phyloP scores from a whole-genome alignment of 2,797 vertebrate genomes.

The Eremophila alpestris region DNA sequence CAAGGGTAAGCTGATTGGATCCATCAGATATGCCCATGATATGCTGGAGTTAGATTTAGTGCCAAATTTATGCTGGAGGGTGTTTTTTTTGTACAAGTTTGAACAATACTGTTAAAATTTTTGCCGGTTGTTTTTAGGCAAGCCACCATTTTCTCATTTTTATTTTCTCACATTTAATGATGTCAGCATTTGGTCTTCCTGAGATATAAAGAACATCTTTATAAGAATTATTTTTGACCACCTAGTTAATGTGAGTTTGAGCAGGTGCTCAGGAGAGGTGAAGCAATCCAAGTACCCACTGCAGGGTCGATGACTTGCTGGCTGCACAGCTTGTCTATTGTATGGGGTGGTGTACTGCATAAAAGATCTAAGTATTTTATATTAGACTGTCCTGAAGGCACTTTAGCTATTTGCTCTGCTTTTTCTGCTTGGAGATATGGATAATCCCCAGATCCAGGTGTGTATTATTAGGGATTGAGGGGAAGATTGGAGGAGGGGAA shows the following conservation, averaged over 20 bases:
- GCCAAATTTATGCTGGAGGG: not conserved
- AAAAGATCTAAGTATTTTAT: constrained; percentile 33
- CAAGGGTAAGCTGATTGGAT: not conserved
- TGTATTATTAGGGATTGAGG: not conserved
- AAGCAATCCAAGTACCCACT: not conserved
- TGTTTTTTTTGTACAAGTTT: not conserved
- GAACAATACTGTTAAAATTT: not conserved
- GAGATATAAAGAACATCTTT: not conserved
- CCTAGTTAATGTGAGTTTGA: constrained; percentile 22
- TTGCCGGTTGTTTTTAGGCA: not conserved
- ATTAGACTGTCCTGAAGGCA: constrained; percentile 17
- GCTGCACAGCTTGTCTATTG: constrained; percentile 5
- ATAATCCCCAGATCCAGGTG: constrained; percentile 29
- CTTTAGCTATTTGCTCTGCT: constrained; percentile 33
- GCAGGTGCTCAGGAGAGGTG: not conserved
- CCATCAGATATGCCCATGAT: not conserved
- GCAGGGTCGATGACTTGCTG: not conserved
- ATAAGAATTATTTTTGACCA: constrained; percentile 24
- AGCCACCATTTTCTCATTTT: not conserved
- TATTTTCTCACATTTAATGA: not conserved
- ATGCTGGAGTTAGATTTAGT: not conserved
- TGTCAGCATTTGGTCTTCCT: constrained; percentile 4
- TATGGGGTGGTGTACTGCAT: not conserved
- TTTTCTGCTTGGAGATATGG: constrained; percentile 17
- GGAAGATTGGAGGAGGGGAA: not conserved